A percentile compares a stretch with the other conserved stretches of the same genome.
These are phyloP conservation scores for Microcaecilia unicolor DNA, from an alignment of 2,797 vertebrate genomes.

Conservation along the genomic window DNA sequence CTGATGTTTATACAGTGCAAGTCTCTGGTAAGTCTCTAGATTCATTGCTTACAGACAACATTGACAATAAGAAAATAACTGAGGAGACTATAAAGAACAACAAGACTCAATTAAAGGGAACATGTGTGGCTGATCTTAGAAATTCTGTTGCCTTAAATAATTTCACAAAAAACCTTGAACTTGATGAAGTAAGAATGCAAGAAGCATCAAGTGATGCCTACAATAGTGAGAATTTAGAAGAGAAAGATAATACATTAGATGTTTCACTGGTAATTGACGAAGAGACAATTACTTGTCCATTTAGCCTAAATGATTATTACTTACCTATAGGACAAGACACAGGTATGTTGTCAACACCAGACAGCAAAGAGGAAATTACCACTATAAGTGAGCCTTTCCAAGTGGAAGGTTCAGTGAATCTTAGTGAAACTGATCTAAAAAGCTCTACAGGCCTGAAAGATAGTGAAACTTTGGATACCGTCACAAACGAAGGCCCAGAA, in stretches of 20 bases:
- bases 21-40: conserved; percentile 12
- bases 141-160: conserved; percentile 8
- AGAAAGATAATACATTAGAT: conserved; percentile 24
- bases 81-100: conserved; percentile 23
- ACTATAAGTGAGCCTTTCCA: not conserved
- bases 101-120: conserved; percentile 21
- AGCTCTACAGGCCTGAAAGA: conserved; percentile 4
- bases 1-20: not conserved
- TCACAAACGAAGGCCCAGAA: not conserved
- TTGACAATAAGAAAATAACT: conserved; percentile 19
- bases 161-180: conserved; percentile 10
- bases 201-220: conserved; percentile 14
- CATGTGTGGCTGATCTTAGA: not conserved
- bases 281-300: conserved; percentile 4
- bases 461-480: conserved; percentile 2
- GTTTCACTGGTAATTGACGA: conserved; percentile 22
- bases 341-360: not conserved
- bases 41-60: conserved; percentile 3
- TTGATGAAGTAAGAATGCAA: conserved; percentile 8
- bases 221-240: conserved; percentile 3
- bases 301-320: not conserved
- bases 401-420: not conserved
- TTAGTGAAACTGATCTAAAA: not conserved
- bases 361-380: not conserved
- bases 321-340: conserved; percentile 1